These are phyloP conservation scores for Naso thynnoides DNA, from an alignment of 2,797 vertebrate genomes.

Conservation along the genomic window DNA sequence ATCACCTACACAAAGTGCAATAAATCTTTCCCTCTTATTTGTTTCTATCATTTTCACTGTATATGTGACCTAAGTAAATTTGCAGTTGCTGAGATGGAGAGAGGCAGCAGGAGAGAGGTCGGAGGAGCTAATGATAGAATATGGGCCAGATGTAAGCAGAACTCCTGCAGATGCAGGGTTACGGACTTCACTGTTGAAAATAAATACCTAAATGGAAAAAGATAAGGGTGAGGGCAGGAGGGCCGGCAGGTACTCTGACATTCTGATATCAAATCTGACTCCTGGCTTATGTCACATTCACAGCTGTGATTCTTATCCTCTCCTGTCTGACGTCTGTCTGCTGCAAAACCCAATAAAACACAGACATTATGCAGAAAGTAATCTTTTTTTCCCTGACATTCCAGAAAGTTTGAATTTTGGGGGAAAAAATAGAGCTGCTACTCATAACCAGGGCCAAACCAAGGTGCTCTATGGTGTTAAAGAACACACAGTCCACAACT, in stretches of 20 bases:
- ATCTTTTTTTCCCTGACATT: background rate
- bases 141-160: conserved; percentile 63
- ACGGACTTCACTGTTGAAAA: conserved; percentile 48
- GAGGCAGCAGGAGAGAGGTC: conserved; percentile 38
- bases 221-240: conserved; percentile 40
- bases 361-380: background rate
- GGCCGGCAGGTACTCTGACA: conserved; percentile 40
- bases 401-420: conserved; percentile 10
- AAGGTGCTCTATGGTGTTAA: background rate
- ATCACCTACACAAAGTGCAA: conserved; percentile 37
- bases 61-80: conserved; percentile 53
- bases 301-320: conserved; percentile 20
- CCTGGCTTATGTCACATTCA: conserved; percentile 48
- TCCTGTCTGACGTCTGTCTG: background rate
- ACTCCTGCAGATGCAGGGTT: conserved; percentile 55
- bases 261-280: conserved; percentile 57
- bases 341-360: conserved; percentile 5
- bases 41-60: conserved; percentile 36
- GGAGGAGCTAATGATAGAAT: conserved; percentile 68
- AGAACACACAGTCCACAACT: background rate
- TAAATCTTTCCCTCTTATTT: conserved; percentile 32
- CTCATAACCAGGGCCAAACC: background rate
- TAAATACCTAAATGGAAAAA: conserved; percentile 58
- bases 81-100: conserved; percentile 35
- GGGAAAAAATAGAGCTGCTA: background rate